These are phyloP conservation scores for Leptobrachium leishanense DNA, from an alignment of 2,113 vertebrate genomes.

Conservation along the genomic window DNA sequence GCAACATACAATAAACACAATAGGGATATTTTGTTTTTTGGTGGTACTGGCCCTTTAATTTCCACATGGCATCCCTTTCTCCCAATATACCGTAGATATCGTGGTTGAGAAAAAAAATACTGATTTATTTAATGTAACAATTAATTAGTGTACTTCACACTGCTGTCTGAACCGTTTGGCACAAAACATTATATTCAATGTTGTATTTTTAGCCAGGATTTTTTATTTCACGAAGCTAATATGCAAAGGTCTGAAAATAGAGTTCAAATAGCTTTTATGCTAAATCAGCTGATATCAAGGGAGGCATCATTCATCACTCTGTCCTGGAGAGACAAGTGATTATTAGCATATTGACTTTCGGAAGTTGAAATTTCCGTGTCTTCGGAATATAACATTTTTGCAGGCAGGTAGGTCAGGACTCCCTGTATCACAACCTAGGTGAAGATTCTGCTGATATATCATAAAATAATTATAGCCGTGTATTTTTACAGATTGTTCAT, in stretches of 20 bases:
- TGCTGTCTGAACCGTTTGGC: too few species aligned
- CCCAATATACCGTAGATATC: too few species aligned
- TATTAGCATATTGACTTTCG: conserved; percentile 33
- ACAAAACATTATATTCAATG: not conserved
- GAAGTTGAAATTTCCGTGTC: conserved; percentile 9
- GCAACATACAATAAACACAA: too few species aligned
- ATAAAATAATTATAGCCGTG: not conserved
- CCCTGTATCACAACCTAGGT: not conserved
- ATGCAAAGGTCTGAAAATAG: not conserved
- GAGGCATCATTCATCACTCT: conserved; percentile 18
- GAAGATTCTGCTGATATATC: not conserved
- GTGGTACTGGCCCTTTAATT: too few species aligned
- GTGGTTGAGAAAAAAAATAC: too few species aligned
- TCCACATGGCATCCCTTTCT: too few species aligned
- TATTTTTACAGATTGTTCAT: not conserved
- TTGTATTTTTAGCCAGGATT: not conserved
- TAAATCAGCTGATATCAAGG: conserved; percentile 3
- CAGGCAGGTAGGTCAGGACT: conserved; percentile 5
- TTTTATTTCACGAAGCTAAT: not conserved
- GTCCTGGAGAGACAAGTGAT: conserved; percentile 7
- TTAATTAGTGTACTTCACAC: too few species aligned
- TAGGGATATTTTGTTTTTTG: too few species aligned
- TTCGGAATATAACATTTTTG: conserved; percentile 4
- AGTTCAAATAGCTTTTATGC: not conserved
- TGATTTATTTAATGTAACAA: too few species aligned